A percentile compares a stretch with the other conserved stretches of the same genome.
Conservation (phyloP, 1,140 invertebrate genomes). For the Atta cephalotes region DNA sequence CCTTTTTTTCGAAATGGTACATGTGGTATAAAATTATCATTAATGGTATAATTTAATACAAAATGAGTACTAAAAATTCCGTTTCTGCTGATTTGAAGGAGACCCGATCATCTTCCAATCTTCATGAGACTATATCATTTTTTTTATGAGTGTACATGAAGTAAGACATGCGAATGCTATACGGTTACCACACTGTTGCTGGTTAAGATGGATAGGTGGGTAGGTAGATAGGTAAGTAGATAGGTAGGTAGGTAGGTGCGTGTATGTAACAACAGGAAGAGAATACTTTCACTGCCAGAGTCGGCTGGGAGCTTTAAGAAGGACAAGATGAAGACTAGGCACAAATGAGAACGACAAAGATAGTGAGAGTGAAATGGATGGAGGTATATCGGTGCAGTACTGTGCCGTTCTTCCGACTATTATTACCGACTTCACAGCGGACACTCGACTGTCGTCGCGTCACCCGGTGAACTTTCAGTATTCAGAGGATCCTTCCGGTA, state of each 20-base stretch:
- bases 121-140: neutral
- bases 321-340: conserved; percentile 76
- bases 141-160: neutral
- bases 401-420: conserved; percentile 74
- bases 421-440: conserved; percentile 71
- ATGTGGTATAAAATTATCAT: too few species aligned
- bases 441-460: conserved; percentile 70
- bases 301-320: conserved; percentile 78
- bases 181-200: conserved; percentile 78
- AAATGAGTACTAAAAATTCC: too few species aligned
- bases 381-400: conserved; percentile 78
- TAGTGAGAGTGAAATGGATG: conserved; percentile 70
- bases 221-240: neutral
- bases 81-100: too few species aligned
- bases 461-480: conserved; percentile 54
- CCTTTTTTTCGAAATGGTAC: too few species aligned
- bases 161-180: conserved; percentile 17
- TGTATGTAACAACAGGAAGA: conserved; percentile 81
- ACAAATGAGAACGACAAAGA: conserved; percentile 58
- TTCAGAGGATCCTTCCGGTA: neutral
- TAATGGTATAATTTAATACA: too few species aligned
- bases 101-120: neutral
- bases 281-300: conserved; percentile 85
- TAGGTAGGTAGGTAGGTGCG: conserved; percentile 39
- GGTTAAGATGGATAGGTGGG: conserved; percentile 54